phyloP scores from a whole-genome alignment of 2,113 vertebrate species.

The Spea multiplicata region DNA sequence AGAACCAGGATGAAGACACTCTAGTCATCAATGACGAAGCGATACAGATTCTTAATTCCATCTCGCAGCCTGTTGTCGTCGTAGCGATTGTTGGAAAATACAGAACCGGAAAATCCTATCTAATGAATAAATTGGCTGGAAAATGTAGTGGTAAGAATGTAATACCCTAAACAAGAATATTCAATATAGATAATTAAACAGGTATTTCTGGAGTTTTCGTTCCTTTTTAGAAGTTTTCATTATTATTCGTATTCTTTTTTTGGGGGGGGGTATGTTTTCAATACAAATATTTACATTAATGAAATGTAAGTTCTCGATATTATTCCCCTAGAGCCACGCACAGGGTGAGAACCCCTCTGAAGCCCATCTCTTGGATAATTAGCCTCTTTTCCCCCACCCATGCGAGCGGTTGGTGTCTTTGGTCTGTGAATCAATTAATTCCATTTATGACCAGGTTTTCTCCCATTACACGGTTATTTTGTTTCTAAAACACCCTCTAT shows the following conservation, averaged over 20 bases:
- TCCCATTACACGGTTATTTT: not conserved
- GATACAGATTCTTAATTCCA: constrained; percentile 17
- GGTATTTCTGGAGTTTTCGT: too few species aligned
- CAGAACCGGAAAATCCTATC: constrained; percentile 54
- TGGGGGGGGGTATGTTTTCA: too few species aligned
- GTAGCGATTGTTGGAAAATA: constrained; percentile 54
- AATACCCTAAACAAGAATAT: not conserved
- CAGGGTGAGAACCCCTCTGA: not conserved
- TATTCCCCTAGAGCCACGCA: too few species aligned
- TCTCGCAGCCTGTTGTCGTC: constrained; percentile 51
- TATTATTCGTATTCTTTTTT: too few species aligned
- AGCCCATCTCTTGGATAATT: not conserved
- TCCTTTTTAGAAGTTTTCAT: too few species aligned
- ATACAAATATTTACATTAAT: too few species aligned
- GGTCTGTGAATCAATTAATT: not conserved
- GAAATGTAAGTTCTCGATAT: too few species aligned
- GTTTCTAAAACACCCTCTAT: not conserved
- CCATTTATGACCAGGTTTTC: not conserved
- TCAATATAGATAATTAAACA: too few species aligned
- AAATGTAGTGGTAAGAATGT: constrained; percentile 41
- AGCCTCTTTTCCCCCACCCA: not conserved
- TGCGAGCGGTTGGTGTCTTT: not conserved
- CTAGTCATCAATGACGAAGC: constrained; percentile 46
- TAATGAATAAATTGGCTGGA: constrained; percentile 55
- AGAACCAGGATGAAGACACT: constrained; percentile 19